Conservation (phyloP, 2,888 invertebrate species). For the Caenorhabditis virilis region DNA sequence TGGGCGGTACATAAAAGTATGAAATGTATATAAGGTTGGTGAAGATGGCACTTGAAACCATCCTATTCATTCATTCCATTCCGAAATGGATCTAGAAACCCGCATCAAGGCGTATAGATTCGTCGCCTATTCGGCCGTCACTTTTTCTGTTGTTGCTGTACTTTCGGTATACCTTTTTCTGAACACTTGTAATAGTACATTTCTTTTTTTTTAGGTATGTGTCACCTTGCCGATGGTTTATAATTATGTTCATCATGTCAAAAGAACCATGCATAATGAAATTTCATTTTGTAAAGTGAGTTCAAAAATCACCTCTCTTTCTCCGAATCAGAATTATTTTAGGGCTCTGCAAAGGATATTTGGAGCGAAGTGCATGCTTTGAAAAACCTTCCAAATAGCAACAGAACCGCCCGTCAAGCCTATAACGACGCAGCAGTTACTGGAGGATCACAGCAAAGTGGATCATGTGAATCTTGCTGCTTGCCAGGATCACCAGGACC, state of each 20-base stretch:
- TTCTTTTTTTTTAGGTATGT: slow-evolving; percentile 13
- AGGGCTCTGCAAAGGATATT: slow-evolving; percentile 52
- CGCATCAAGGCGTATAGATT: slow-evolving; percentile 44
- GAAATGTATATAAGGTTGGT: too few species aligned
- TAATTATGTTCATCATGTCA: too few species aligned
- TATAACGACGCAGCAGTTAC: slow-evolving; percentile 26
- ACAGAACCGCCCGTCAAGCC: slow-evolving; percentile 42
- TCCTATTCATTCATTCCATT: too few species aligned
- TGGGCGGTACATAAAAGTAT: not conserved
- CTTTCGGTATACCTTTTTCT: not conserved
- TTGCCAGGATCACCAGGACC: slow-evolving; percentile 47
- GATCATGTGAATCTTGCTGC: slow-evolving; percentile 39
- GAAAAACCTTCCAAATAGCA: slow-evolving; percentile 21
- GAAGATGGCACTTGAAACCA: too few species aligned
- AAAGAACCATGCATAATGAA: slow-evolving; percentile 62
- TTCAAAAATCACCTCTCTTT: too few species aligned
- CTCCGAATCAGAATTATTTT: too few species aligned
- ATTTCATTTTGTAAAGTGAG: slow-evolving; percentile 63
- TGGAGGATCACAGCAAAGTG: slow-evolving; percentile 11
- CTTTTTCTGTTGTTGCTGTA: too few species aligned
- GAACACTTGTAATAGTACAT: slow-evolving; percentile 3
- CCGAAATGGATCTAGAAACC: not conserved
- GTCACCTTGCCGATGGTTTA: slow-evolving; percentile 66
- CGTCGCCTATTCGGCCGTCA: slow-evolving; percentile 45
- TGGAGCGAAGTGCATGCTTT: slow-evolving; percentile 51